These are phyloP conservation scores for Caerostris darwini DNA, from an alignment of 1,140 invertebrate species.

Conservation along the genomic window DNA sequence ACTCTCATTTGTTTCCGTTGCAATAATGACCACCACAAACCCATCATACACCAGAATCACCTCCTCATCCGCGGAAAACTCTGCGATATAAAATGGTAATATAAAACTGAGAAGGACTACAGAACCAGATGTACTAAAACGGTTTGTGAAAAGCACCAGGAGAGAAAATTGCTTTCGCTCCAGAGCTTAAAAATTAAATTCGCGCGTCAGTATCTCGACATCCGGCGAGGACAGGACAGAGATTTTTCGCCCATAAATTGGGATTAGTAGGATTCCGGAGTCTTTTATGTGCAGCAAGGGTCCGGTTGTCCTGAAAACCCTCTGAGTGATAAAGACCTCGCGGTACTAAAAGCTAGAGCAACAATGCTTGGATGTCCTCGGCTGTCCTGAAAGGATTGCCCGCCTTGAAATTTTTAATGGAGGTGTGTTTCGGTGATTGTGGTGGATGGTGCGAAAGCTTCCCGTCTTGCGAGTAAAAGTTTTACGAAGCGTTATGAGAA, in stretches of 20 bases:
- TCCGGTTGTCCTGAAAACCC: constrained; percentile 36
- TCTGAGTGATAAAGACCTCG: not conserved
- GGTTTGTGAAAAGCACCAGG: constrained; percentile 1
- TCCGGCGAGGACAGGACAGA: constrained; percentile 1
- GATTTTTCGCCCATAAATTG: constrained; percentile 50
- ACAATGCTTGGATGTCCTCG: not conserved
- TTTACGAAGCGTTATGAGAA: not conserved
- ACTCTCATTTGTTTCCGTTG: not conserved
- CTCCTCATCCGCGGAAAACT: not conserved
- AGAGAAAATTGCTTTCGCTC: constrained; percentile 22
- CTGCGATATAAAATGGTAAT: not conserved
- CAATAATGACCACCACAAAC: not conserved
- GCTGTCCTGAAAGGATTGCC: not conserved
- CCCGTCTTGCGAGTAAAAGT: no score
- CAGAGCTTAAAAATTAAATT: constrained; percentile 45
- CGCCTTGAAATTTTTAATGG: constrained; percentile 6
- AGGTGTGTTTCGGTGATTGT: not conserved
- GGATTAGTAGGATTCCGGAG: constrained; percentile 11
- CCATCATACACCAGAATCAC: not conserved
- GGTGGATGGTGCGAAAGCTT: not conserved
- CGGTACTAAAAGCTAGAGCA: not conserved
- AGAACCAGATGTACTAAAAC: not conserved
- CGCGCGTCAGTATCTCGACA: constrained; percentile 28
- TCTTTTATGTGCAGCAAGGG: constrained; percentile 43
- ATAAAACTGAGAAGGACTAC: not conserved